These are phyloP conservation scores for Mechanitis mazaeus DNA, from an alignment of 2,888 invertebrate species.

Conservation along the genomic window DNA sequence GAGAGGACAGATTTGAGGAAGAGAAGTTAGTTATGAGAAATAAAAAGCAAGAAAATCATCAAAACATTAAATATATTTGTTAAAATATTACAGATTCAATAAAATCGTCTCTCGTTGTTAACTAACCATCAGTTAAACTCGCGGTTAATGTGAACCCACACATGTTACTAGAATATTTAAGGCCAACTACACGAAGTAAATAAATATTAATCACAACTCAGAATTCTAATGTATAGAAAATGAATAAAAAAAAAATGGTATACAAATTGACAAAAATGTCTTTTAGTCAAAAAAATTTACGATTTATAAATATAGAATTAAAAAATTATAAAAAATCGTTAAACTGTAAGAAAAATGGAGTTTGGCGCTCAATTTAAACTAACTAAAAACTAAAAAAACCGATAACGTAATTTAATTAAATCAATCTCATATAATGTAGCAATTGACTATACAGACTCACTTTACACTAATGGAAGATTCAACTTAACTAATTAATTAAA, in stretches of 20 bases:
- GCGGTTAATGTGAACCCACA: slow-evolving; percentile 23
- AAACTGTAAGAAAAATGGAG: slow-evolving; percentile 31
- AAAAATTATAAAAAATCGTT: background rate
- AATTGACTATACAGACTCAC: slow-evolving; percentile 49
- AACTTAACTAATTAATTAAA: slow-evolving; percentile 22
- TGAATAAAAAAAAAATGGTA: no score
- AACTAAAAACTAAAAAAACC: slow-evolving; percentile 34
- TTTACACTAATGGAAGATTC: slow-evolving; percentile 63
- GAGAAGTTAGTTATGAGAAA: background rate
- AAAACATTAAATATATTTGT: slow-evolving; percentile 75
- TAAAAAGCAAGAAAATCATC: slow-evolving; percentile 26
- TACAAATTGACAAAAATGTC: no score
- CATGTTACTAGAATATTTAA: slow-evolving; percentile 7
- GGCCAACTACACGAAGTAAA: slow-evolving; percentile 9
- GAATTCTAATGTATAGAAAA: background rate
- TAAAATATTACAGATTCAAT: slow-evolving; percentile 75
- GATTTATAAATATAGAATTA: no score
- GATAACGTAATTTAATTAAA: slow-evolving; percentile 45
- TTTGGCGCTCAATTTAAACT: slow-evolving; percentile 56
- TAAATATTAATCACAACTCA: background rate
- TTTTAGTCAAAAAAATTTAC: no score
- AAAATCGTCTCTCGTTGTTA: slow-evolving; percentile 53
- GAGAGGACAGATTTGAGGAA: no score
- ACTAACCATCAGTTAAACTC: slow-evolving; percentile 31
- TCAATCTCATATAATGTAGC: slow-evolving; percentile 32